phyloP scores from a whole-genome alignment of 2,797 vertebrate species.

The Parauchenoglanis punctatus region DNA sequence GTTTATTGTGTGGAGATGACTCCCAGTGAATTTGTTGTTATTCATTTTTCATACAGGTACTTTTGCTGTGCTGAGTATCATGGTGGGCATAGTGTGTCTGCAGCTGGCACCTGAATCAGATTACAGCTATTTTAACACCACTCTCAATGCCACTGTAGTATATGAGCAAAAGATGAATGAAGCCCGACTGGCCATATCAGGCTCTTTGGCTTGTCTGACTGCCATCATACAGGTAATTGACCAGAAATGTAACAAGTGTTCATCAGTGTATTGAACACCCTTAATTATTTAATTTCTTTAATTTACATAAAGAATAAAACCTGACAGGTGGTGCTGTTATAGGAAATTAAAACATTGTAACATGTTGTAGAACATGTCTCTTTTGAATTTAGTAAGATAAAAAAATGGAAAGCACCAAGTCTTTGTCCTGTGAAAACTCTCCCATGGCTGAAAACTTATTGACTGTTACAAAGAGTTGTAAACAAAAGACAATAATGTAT shows the following conservation, averaged over 20 bases:
- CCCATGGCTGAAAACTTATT: background rate
- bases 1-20: background rate
- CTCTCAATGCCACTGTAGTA: conserved; percentile 74
- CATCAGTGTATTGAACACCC: background rate
- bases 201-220: conserved; percentile 86
- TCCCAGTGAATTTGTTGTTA: background rate
- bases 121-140: conserved; percentile 80
- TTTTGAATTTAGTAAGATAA: background rate
- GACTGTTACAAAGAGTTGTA: background rate
- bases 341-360: background rate
- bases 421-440: background rate
- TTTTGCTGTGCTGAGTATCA: conserved; percentile 92
- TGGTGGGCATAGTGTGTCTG: conserved; percentile 87
- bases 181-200: conserved; percentile 83
- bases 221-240: conserved; percentile 84
- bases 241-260: background rate
- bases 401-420: background rate
- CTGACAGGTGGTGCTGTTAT: background rate
- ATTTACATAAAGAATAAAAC: background rate
- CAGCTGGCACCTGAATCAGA: conserved; percentile 82
- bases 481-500: background rate
- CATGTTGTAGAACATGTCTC: background rate
- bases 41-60: conserved; percentile 73
- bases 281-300: background rate
- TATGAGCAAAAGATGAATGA: conserved; percentile 80